A percentile compares a stretch with the other conserved stretches of the same genome.
Conservation (phyloP, 2,113 vertebrate genomes). For the Spermophilus dauricus region DNA sequence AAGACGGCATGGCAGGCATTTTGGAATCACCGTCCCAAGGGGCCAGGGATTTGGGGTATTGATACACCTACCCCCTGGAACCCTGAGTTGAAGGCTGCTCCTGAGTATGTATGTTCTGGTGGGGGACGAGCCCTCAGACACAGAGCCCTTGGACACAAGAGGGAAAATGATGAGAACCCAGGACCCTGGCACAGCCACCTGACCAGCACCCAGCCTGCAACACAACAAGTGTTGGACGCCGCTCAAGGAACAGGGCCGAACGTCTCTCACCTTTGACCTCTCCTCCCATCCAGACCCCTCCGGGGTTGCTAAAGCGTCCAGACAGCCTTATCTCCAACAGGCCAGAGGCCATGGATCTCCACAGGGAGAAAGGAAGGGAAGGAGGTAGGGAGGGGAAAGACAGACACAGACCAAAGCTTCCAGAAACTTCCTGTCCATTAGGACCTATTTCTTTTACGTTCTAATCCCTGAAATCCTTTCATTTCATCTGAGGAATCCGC, state of each 20-base stretch:
- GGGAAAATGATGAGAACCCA: too few relatives aligned
- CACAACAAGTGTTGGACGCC: background rate
- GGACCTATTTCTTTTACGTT: background rate
- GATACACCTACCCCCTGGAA: background rate
- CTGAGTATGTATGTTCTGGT: too few relatives aligned
- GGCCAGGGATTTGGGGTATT: background rate
- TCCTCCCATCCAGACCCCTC: background rate
- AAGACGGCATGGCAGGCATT: too few relatives aligned
- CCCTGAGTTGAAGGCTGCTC: background rate
- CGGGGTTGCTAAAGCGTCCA: background rate
- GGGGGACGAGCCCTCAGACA: background rate
- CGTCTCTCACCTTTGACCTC: background rate
- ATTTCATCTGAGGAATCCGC: background rate
- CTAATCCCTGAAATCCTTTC: slow-evolving; percentile 41
- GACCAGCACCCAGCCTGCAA: background rate
- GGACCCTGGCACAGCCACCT: background rate
- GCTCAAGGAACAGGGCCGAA: too few relatives aligned
- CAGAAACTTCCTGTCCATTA: background rate
- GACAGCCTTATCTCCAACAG: background rate
- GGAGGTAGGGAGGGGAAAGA: background rate
- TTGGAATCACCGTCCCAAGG: background rate
- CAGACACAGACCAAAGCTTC: background rate
- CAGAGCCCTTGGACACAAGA: background rate
- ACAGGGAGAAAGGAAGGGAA: background rate
- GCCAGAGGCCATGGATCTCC: background rate